Conservation (phyloP, 2,888 invertebrate species). For the Oscheius sp. region DNA sequence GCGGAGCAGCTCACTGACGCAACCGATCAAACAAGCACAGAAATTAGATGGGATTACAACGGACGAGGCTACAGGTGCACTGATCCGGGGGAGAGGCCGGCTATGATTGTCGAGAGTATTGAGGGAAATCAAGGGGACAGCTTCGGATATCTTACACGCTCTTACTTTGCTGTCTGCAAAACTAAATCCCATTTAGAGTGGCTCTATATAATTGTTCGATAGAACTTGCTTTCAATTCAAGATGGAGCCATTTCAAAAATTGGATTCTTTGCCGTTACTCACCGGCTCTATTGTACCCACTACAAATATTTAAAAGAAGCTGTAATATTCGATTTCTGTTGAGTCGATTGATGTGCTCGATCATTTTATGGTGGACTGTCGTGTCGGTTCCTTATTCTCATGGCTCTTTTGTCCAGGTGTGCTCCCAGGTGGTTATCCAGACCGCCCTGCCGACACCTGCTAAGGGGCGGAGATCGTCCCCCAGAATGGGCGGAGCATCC, state of each 20-base stretch:
- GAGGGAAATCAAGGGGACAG: no score
- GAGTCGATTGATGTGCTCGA: not conserved
- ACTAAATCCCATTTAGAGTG: no score
- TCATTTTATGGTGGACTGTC: not conserved
- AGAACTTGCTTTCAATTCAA: no score
- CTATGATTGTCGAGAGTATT: no score
- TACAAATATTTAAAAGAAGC: no score
- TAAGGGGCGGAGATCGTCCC: conserved; percentile 11
- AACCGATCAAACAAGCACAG: conserved; percentile 22
- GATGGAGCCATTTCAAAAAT: no score
- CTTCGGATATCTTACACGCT: no score
- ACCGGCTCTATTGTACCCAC: no score
- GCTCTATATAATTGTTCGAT: no score
- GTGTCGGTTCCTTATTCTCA: conserved; percentile 2
- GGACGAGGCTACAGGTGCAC: conserved; percentile 20
- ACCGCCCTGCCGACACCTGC: conserved; percentile 14
- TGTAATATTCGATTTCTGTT: not conserved
- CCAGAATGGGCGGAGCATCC: conserved; percentile 1
- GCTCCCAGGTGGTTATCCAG: conserved; percentile 23
- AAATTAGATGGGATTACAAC: conserved; percentile 19
- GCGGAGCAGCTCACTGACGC: conserved; percentile 13
- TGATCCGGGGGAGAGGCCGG: conserved; percentile 4
- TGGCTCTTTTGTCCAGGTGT: conserved; percentile 30
- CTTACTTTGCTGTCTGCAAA: no score
- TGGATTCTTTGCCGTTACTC: no score